Percentiles rank a stretch among this genome's conserved stretches.
Conservation (phyloP, 2,888 invertebrate genomes). For the Eupithecia exiguata region DNA sequence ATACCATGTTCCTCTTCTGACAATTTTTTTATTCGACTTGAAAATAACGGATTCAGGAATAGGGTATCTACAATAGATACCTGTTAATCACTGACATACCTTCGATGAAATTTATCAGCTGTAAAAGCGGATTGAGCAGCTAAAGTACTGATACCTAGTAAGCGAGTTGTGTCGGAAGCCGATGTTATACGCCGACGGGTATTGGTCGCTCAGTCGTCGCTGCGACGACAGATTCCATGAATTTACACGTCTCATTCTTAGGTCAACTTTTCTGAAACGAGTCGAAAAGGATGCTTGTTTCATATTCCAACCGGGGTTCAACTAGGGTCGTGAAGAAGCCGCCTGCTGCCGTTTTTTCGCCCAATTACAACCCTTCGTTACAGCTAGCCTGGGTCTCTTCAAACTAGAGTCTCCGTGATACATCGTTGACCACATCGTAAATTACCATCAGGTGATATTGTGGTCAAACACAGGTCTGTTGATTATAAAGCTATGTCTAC, state of each 20-base stretch:
- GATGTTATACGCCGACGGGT: conserved; percentile 48
- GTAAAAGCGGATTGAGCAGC: conserved; percentile 63
- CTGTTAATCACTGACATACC: neutral
- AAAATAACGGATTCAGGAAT: too few species aligned
- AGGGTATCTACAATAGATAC: too few species aligned
- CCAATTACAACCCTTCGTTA: too few species aligned
- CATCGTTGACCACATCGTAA: too few species aligned
- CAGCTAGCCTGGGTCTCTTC: too few species aligned
- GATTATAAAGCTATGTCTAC: too few species aligned
- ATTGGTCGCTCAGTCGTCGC: conserved; percentile 49
- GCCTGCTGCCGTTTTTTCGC: neutral
- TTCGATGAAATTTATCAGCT: conserved; percentile 56
- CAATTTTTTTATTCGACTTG: neutral
- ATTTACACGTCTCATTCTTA: neutral
- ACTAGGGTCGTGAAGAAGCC: neutral
- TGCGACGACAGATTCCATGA: neutral
- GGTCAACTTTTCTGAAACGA: neutral
- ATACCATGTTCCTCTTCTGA: neutral
- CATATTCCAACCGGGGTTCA: neutral
- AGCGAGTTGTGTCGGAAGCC: conserved; percentile 70
- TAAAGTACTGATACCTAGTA: conserved; percentile 67
- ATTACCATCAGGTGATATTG: too few species aligned
- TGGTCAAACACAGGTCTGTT: too few species aligned
- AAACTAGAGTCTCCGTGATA: too few species aligned
- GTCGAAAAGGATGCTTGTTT: neutral